Evolutionary conservation across 2,113 vertebrate genomes (phyloP), one percentile per base, ranked within the genome.

Genomic region (Boulengerochromis microlepis): DNA sequence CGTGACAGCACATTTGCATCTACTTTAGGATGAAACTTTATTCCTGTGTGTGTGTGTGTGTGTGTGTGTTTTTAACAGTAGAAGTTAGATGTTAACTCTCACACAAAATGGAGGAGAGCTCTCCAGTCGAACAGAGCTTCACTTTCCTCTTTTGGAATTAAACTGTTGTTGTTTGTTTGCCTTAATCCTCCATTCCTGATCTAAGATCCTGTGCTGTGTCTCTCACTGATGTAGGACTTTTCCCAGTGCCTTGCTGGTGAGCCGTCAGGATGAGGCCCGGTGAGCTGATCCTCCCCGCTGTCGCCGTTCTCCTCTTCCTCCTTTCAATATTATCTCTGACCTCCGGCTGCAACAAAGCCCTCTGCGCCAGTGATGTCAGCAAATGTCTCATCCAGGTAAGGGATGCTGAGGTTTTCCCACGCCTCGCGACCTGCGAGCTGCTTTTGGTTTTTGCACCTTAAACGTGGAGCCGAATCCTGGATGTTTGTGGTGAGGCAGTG

Each of bases 281-380:
- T 84, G 95, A 91, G 86, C 56, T 95, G 87, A 85, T 95, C 1
- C 92, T 92, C 3, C 95, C 97, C 40, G 90, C 96, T 53, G 19
- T 96, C n/a, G 89, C 95, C 33, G 35, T 94, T 33, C 90, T 98
- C 5, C 94, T 97, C 84, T 86, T 97, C 90, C 92, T 98, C 92
- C 90, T 98, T 40, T 94, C 96, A 2, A 97, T 96, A 92, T 89
- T 98, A 89, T 95, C 97, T 1, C 38, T 95, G 2, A 96, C 97
- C 26, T 89, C 89, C 15, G 97, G 97, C 94, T 99, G 98, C 94
- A 99, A 99, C 95, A 99, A 99, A 93, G 98, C 98, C 3, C 97
- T 99, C 13, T 99, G 98, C 56, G 98, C 98, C 40, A 99, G 98
- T 8, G 98, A 99, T 16, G 98, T 99, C 95, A 99, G 98, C 96